Percentiles rank a stretch among this genome's conserved stretches.
Conservation (phyloP, 2,113 vertebrate species). For the Euleptes europaea region DNA sequence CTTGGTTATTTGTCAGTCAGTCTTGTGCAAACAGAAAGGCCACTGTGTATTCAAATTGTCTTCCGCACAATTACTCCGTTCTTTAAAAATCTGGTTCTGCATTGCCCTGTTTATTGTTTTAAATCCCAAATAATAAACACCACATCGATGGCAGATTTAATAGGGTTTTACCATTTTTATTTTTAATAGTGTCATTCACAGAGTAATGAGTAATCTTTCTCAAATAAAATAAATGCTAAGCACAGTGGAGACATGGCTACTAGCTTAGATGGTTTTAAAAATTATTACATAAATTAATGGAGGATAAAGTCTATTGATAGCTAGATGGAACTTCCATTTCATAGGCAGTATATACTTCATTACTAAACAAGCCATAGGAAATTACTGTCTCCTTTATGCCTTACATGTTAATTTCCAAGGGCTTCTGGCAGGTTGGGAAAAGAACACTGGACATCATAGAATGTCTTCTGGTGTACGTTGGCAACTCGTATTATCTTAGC, state of each 20-base stretch:
- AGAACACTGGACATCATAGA: not conserved
- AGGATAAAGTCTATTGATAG: not conserved
- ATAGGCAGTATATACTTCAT: not conserved
- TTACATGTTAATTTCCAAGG: not conserved
- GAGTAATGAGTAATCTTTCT: not conserved
- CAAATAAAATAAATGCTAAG: not conserved
- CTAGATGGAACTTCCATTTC: not conserved
- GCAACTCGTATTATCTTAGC: not conserved
- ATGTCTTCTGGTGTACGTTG: not conserved
- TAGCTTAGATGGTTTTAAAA: not conserved
- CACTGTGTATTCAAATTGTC: not conserved
- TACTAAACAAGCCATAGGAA: not conserved
- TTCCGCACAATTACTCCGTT: not conserved
- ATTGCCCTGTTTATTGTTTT: not conserved
- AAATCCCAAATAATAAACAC: not conserved
- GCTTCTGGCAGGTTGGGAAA: not conserved
- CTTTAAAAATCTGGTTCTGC: not conserved
- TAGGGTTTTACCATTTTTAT: not conserved
- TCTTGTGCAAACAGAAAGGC: not conserved
- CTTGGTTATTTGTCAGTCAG: not conserved
- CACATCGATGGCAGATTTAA: not conserved
- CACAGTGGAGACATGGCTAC: conserved; percentile 43
- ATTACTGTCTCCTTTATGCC: not conserved
- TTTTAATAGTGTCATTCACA: not conserved
- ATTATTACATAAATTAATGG: not conserved